Evolutionary conservation across 1,140 invertebrate genomes (phyloP), one percentile per base, ranked within the genome.

Genomic region (Danaus plexippus): DNA sequence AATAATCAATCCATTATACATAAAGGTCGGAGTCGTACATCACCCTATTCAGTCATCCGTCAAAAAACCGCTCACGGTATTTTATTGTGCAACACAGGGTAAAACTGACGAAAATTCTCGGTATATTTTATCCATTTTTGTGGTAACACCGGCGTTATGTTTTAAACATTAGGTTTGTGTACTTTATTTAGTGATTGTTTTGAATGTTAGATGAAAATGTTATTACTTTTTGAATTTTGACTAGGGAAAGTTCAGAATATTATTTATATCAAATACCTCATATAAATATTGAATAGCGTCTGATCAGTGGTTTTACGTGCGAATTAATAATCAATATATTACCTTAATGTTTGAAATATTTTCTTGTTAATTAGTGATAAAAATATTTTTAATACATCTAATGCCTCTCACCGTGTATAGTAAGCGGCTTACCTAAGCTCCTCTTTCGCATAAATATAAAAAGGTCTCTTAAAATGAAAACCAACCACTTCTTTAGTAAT

Each of bases 31-130:
- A 61, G 44, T 43, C 63, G 68, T 62, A 58, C 59, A 69, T 71
- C 66, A 66, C 71, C 71, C 69, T 54, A 66, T 54, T 71, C 75
- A 74, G 66, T 73, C 73, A 75, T 74, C 73, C 75, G 73, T 75
- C 71, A 78, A 78, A 78, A 73, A 72, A 75, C 52, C 71, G 69
- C 65, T 71, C 66, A 69, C 63, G 61, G 67, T 78, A 66, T 63
- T 75, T 77, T 71, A 77, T 73, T 71, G 66, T 69, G 65, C 71
- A 70, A 71, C 71, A 73, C 67, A 54, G 61, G 59, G 65, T 32
- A 32, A 32, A 32, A 32, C 22, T 32, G 22, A 32, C 22, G 52
- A 66, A 66, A 57, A 59, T 59, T 59, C 53, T 58, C 46, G 22
- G 57, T 61, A 58, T 63, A 69, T 58, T 50, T 59, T 55, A 43